Percentiles rank a stretch among this genome's conserved stretches.
Conservation (phyloP, 1,140 invertebrate genomes). For the Eufriesea mexicana region DNA sequence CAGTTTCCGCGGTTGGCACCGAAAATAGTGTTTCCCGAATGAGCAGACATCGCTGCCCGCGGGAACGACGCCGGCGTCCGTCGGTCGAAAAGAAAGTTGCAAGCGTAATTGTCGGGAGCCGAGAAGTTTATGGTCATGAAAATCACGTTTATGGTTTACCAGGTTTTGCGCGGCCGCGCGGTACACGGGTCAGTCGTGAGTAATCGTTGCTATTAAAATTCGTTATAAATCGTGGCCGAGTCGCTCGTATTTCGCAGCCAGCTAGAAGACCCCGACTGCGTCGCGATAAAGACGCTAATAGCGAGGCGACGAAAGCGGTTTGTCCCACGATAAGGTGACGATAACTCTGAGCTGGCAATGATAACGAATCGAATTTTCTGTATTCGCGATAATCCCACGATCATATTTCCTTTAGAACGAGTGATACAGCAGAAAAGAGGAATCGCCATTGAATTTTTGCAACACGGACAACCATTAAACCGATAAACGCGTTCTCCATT, state of each 20-base stretch:
- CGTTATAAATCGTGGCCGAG: conserved; percentile 17
- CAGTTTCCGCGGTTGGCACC: neutral
- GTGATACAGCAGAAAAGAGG: no score
- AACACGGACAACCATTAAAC: no score
- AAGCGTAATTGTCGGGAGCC: conserved; percentile 30
- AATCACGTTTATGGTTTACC: conserved; percentile 42
- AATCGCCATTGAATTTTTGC: no score
- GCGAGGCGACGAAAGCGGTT: neutral
- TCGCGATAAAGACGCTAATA: neutral
- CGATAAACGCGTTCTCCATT: no score
- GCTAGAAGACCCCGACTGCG: neutral
- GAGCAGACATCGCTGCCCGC: neutral
- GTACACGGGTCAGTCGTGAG: conserved; percentile 11
- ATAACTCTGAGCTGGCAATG: neutral
- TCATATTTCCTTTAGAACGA: no score
- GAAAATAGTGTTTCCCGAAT: conserved; percentile 27
- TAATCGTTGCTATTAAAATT: conserved; percentile 41
- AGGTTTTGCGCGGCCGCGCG: neutral
- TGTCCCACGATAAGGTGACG: neutral
- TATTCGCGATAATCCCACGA: neutral
- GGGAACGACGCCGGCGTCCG: neutral
- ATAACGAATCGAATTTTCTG: neutral
- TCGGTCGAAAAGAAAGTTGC: conserved; percentile 43
- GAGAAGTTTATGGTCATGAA: conserved; percentile 48
- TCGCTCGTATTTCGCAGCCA: neutral